phyloP scores from a whole-genome alignment of 2,797 vertebrate genomes.

The Anomalospiza imberbis region DNA sequence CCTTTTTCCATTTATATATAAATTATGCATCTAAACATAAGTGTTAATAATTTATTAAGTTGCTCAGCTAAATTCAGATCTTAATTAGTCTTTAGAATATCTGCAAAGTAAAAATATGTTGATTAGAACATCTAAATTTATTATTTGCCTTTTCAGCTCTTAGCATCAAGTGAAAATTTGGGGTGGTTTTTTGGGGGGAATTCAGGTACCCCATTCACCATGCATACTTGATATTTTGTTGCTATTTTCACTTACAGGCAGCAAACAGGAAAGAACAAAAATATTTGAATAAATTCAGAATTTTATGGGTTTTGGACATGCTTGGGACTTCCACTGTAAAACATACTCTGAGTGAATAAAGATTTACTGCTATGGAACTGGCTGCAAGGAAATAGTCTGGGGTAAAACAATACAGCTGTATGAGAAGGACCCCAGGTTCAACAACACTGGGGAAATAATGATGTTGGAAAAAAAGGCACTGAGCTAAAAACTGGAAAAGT shows the following conservation, averaged over 20 bases:
- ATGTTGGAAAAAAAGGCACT: neutral
- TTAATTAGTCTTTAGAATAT: constrained; percentile 34
- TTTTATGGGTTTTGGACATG: neutral
- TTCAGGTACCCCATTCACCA: neutral
- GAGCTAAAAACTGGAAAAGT: neutral
- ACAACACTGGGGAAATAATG: neutral
- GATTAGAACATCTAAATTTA: neutral
- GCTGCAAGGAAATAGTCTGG: neutral
- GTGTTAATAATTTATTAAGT: constrained; percentile 51
- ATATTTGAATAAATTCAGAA: neutral
- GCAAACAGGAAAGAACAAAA: neutral
- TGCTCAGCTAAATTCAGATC: constrained; percentile 11
- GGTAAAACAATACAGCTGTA: neutral
- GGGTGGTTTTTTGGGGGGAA: neutral
- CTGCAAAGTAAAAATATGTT: constrained; percentile 24
- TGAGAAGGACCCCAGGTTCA: neutral
- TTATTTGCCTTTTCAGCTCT: neutral
- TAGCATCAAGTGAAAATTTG: neutral
- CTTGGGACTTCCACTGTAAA: neutral
- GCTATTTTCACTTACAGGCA: neutral
- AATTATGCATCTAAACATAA: constrained; percentile 57
- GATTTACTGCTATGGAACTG: neutral
- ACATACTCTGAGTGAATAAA: neutral
- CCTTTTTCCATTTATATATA: constrained; percentile 33
- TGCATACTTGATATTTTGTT: neutral